These are phyloP conservation scores for Halichoerus grypus DNA, from an alignment of 2,113 vertebrate genomes.

Conservation along the genomic window DNA sequence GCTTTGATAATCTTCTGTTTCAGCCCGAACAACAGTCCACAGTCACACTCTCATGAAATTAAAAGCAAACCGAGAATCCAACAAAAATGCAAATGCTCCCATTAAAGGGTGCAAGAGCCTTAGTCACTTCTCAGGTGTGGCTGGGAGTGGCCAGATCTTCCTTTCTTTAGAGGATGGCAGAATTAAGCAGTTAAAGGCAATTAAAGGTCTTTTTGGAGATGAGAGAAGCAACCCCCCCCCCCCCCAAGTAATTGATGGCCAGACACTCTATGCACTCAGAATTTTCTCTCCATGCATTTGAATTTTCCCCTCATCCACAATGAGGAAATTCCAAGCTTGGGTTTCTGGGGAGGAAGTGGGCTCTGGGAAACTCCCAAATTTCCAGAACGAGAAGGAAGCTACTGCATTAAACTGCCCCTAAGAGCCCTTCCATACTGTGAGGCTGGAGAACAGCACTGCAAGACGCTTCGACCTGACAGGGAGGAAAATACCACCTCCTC, in stretches of 20 bases:
- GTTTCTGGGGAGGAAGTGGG: neutral
- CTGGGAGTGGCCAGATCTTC: conserved; percentile 9
- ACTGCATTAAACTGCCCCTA: neutral
- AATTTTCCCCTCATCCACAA: neutral
- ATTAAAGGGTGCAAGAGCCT: conserved; percentile 48
- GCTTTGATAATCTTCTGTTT: neutral
- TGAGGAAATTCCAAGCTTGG: neutral
- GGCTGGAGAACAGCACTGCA: neutral
- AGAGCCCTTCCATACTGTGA: neutral
- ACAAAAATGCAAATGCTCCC: neutral
- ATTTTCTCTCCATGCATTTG: neutral
- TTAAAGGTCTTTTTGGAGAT: conserved; percentile 22
- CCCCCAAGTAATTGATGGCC: neutral
- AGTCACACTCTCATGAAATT: neutral
- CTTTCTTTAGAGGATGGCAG: conserved; percentile 44
- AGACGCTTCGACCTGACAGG: neutral
- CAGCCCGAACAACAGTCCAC: neutral
- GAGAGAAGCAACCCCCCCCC: neutral
- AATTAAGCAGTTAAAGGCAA: conserved; percentile 41
- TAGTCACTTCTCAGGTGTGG: conserved; percentile 60
- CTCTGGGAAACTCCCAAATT: conserved; percentile 5
- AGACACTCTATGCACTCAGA: neutral
- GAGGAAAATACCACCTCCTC: neutral
- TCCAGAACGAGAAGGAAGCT: conserved; percentile 23
- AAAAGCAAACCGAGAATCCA: conserved; percentile 24